Base-by-base conservation (phyloP, 2,797 vertebrate genomes). In the Euphonia xanthogaster region DNA sequence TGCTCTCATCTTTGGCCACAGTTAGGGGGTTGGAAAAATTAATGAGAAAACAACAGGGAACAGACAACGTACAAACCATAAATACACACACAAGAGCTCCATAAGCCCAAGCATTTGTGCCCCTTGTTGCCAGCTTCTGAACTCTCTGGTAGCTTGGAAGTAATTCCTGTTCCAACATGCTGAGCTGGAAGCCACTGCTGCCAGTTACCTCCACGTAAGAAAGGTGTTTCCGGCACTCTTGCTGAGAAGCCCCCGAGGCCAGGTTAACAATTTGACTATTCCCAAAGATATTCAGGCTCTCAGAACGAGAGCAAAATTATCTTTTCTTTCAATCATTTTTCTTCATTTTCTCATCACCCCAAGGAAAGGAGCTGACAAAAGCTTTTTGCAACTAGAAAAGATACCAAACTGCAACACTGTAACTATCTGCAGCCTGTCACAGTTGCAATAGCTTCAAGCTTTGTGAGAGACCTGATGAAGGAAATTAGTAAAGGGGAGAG, bases 11-110 rank as follows among this genome's bases (percentile, higher is more conserved):
- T 70, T 47, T 27, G 51, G 62, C 70, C 72, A 1, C 93, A 94
- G 86, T 30, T 40, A 94, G 91, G 82, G 76, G 66, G 8, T 0
- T 75, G 47, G 37, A 94, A 91, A 96, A 94, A 88, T 78, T 94
- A 94, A 97, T 94, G 91, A 95, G 86, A 97, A 97, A 95, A 81
- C 96, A 93, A 78, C 94, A 75, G 93, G 95, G 82, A 91, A 90
- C 1, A 1, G 76, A 65, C 51, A 80, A 51, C 0, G 0, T 37
- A 80, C 44, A 61, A 68, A 65, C 54, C 6, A 1, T 42, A 93
- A 93, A 91, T 60, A 88, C 8, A 55, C 1, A 4, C 11, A 25
- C 20, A 74, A 72, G 31, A 77, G 61, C 44, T 92, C 37, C 47
- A 35, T 42, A 81, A 88, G 33, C 54, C 39, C 27, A 44, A 86